Conservation (phyloP, 1,140 invertebrate genomes). For the Drosophila mojavensis region DNA sequence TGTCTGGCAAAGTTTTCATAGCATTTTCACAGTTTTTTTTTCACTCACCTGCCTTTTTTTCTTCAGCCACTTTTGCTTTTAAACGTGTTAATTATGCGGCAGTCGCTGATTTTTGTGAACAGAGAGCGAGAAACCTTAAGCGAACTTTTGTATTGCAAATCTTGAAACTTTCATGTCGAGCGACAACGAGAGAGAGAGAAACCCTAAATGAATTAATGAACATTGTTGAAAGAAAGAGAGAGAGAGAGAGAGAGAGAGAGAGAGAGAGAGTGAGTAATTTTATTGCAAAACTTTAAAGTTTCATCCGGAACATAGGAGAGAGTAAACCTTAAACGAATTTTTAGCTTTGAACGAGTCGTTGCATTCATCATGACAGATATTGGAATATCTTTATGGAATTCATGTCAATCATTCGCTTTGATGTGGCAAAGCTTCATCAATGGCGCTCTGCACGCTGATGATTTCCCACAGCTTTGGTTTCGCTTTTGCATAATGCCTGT, state of each 20-base stretch:
- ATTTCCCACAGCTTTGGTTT: constrained; percentile 37
- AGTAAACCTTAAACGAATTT: not conserved
- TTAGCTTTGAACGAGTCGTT: not conserved
- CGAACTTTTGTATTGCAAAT: not conserved
- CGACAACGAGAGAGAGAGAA: not conserved
- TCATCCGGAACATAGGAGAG: not conserved
- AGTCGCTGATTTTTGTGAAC: constrained; percentile 20
- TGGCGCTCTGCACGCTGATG: constrained; percentile 12
- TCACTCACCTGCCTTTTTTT: not conserved
- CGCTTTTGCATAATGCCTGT: constrained; percentile 14
- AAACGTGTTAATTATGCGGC: constrained; percentile 47
- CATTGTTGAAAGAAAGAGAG: too few relatives aligned
- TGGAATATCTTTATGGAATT: constrained; percentile 16
- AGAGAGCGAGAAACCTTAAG: not conserved
- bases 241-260: too few relatives aligned
- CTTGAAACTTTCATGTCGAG: not conserved
- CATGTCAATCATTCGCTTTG: constrained; percentile 34
- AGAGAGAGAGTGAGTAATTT: too few relatives aligned
- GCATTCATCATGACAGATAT: not conserved
- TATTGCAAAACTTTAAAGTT: too few relatives aligned
- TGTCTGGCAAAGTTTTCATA: constrained; percentile 35
- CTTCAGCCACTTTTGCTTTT: constrained; percentile 41
- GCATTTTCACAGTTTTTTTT: not conserved
- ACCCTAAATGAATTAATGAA: not conserved
- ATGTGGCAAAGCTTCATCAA: constrained; percentile 33